Base-by-base conservation (phyloP, 1,140 invertebrate species). In the Lethocerus indicus region DNA sequence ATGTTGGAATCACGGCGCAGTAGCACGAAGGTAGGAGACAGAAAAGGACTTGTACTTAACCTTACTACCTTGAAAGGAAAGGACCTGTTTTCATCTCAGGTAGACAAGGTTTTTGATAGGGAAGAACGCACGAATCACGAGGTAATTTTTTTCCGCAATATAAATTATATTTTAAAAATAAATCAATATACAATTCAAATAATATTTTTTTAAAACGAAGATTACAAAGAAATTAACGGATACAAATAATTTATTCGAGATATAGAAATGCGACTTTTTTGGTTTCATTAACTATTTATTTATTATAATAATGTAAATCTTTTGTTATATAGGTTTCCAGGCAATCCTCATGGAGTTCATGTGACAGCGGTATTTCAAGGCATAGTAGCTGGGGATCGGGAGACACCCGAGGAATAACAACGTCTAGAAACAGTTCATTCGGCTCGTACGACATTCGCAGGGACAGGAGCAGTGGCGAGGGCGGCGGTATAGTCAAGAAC, bases 301-400 rank as follows among this genome's bases (percentile, higher is more conserved):
- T 41, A 41, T 41, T 7, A 9, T 7, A 32, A 9, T 32, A 9
- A n/a, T 9, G 9, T 32, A 9, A 32, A n/a, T 26, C n/a, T 29
- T 29, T 46, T 2, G 18, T 45, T 14, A 27, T 49, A 14, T 26
- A 50, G 49, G 49, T 50, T 16, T 50, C 49, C 9, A 26, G 81
- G 21, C 81, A 84, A 59, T 81, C 76, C 62, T 85, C 81, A 2
- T 84, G 81, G 78, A 83, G 80, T 59, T 83, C 81, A 20, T 81
- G 79, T 63, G 80, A 84, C 62, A 83, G 79, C 60, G 79, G 80
- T 14, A 76, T 78, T 2, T 83, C 81, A n/a, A 71, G 84, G 21
- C 81, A 87, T 61, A 82, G 81, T 55, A 87, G 83, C 23, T 87
- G 83, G 83, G 82, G 83, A 42, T 82, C 79, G 3, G 75, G 74